Conservation (phyloP, 2,888 invertebrate species). For the Cheilosia urbana region DNA sequence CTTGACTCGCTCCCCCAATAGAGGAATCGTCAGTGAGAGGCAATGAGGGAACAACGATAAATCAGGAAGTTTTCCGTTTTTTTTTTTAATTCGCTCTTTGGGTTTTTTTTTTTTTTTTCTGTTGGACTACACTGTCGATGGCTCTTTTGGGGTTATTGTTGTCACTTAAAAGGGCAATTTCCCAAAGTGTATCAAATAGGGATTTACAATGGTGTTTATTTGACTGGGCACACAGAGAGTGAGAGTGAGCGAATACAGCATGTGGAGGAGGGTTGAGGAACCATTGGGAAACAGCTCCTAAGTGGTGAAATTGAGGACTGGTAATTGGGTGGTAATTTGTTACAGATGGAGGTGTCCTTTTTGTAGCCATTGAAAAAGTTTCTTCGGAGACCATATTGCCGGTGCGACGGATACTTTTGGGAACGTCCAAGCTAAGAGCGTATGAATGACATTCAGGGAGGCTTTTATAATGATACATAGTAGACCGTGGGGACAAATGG, state of each 20-base stretch:
- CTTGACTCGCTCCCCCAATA: constrained; percentile 67
- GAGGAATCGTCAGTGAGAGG: constrained; percentile 27
- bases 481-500: background rate
- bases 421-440: constrained; percentile 15
- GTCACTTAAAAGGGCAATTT: constrained; percentile 76
- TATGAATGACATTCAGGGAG: constrained; percentile 30
- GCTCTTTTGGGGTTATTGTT: constrained; percentile 76
- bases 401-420: constrained; percentile 14
- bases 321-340: constrained; percentile 75
- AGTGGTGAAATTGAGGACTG: constrained; percentile 48
- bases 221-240: constrained; percentile 42
- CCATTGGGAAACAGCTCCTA: constrained; percentile 54
- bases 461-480: background rate
- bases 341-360: constrained; percentile 39
- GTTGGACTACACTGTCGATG: constrained; percentile 61
- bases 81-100: constrained; percentile 49
- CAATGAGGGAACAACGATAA: constrained; percentile 63
- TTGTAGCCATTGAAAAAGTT: background rate
- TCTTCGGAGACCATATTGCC: background rate
- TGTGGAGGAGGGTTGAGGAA: constrained; percentile 10
- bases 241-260: background rate
- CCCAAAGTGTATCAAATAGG: constrained; percentile 74
- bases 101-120: constrained; percentile 39
- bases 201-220: constrained; percentile 73
- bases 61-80: constrained; percentile 68